A percentile compares a stretch with the other conserved stretches of the same genome.
These are phyloP conservation scores for Ceratosolen fusciceps DNA, from an alignment of 1,140 invertebrate genomes.

Conservation along the genomic window DNA sequence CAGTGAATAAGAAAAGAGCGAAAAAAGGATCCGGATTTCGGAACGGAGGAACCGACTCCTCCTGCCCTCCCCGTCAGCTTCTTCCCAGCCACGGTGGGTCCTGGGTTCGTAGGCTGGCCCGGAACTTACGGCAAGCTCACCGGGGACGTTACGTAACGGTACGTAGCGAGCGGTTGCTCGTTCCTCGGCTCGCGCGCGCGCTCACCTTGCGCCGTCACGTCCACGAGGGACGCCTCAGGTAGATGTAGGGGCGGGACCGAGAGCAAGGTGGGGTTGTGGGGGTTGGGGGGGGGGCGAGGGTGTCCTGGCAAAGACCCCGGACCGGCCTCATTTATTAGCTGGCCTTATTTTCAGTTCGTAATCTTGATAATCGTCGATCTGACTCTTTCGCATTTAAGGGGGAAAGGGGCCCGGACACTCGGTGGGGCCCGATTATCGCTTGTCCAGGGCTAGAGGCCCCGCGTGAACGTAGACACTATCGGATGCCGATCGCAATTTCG, in stretches of 20 bases:
- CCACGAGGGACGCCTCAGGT: no score
- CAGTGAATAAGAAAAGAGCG: no score
- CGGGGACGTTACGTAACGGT: slow-evolving; percentile 52
- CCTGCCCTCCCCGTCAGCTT: no score
- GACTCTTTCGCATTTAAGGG: background rate
- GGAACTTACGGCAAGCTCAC: slow-evolving; percentile 57
- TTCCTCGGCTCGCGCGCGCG: slow-evolving; percentile 1
- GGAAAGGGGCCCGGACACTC: background rate
- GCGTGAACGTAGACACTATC: slow-evolving; percentile 40
- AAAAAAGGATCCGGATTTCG: no score
- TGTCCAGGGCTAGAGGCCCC: slow-evolving; percentile 28
- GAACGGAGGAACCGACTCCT: no score
- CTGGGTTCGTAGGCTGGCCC: slow-evolving; percentile 11
- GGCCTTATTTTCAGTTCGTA: slow-evolving; percentile 8
- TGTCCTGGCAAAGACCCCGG: no score
- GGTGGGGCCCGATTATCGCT: background rate
- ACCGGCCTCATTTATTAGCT: slow-evolving; percentile 14
- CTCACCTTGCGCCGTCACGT: background rate
- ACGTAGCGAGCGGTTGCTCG: slow-evolving; percentile 38
- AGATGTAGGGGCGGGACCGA: no score
- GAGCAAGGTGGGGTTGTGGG: no score
- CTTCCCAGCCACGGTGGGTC: no score
- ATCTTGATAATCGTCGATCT: slow-evolving; percentile 33
- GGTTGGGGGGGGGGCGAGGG: no score
- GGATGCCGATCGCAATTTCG: slow-evolving; percentile 38